A percentile compares a stretch with the other conserved stretches of the same genome.
Conservation (phyloP, 2,797 vertebrate genomes). For the Thripadectes ignobilis region DNA sequence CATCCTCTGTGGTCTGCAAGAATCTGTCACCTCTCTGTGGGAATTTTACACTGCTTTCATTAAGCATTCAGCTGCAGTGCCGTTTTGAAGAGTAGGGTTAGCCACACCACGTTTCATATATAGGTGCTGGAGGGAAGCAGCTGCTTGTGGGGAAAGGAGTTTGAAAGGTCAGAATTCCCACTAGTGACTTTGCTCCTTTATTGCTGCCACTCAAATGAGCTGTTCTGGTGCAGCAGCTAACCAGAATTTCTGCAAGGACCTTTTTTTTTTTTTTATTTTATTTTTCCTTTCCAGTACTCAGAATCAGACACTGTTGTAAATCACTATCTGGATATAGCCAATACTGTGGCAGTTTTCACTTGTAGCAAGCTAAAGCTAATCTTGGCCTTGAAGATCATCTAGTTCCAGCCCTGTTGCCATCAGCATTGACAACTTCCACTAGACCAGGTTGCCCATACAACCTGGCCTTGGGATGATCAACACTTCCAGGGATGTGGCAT, state of each 20-base stretch:
- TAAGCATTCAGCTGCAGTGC: not conserved
- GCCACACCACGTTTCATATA: not conserved
- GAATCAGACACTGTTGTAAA: not conserved
- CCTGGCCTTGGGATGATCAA: not conserved
- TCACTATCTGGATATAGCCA: not conserved
- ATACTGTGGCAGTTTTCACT: not conserved
- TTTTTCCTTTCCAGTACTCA: not conserved
- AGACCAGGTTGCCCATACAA: not conserved
- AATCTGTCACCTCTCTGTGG: not conserved
- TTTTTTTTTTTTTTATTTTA: not conserved
- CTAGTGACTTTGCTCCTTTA: not conserved
- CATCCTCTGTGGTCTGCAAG: not conserved
- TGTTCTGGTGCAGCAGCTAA: not conserved
- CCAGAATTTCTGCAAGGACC: not conserved
- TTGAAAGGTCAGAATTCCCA: not conserved
- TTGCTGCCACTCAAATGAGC: not conserved
- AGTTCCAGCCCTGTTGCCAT: not conserved
- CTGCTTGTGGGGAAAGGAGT: not conserved
- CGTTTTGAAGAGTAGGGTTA: not conserved
- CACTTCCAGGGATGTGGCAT: not conserved
- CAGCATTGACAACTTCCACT: not conserved
- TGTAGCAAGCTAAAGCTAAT: not conserved
- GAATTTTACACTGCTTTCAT: not conserved
- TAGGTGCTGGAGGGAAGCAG: not conserved
- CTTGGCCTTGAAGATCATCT: not conserved